phyloP scores from a whole-genome alignment of 2,888 invertebrate species.

The Adineta ricciae region DNA sequence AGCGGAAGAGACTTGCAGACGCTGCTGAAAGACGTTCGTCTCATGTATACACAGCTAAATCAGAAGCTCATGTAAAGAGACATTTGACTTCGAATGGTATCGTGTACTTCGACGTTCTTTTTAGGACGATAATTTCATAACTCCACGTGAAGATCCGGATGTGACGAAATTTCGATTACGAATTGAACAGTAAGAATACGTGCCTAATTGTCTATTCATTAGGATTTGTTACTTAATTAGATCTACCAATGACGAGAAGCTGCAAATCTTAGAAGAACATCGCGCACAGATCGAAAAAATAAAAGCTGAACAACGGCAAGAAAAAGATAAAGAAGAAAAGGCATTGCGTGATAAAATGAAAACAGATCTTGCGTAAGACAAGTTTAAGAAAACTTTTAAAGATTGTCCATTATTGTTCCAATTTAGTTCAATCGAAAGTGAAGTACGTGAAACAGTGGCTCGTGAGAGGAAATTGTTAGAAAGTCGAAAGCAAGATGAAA shows the following conservation, averaged over 20 bases:
- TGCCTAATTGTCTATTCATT: too few species aligned
- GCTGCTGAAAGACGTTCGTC: background rate
- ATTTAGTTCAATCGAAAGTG: background rate
- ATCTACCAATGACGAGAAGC: background rate
- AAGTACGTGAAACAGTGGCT: background rate
- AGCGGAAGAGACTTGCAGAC: background rate
- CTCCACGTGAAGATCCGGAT: background rate
- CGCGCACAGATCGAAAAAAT: background rate
- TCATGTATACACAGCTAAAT: background rate
- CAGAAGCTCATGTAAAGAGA: background rate
- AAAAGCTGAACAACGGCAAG: background rate
- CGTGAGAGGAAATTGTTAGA: background rate
- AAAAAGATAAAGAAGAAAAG: background rate
- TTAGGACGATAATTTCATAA: background rate
- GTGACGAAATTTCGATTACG: background rate
- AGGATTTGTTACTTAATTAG: background rate
- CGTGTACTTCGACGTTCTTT: background rate
- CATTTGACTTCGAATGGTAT: background rate
- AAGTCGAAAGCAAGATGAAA: background rate
- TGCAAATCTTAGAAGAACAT: background rate
- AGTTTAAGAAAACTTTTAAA: background rate
- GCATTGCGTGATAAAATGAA: slow-evolving; percentile 17
- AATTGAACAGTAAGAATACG: background rate
- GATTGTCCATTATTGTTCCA: too few species aligned
- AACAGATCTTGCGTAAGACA: background rate